A percentile compares a stretch with the other conserved stretches of the same genome.
Evolutionary conservation across 2,113 vertebrate genomes (phyloP).

Genomic region (Lophotis ruficrista): DNA sequence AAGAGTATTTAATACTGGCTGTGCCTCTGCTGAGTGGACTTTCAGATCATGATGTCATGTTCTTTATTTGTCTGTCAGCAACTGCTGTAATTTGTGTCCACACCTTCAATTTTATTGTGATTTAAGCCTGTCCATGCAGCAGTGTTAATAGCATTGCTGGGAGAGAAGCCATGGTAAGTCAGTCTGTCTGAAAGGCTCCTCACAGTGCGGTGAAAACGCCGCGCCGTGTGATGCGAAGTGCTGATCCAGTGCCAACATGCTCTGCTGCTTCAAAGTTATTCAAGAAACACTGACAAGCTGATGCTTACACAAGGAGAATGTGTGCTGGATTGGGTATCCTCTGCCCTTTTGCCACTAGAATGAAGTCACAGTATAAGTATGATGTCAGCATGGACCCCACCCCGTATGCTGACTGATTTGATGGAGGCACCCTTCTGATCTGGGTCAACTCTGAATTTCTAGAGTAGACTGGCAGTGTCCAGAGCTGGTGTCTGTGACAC

Average conservation of each 20-base stretch:
- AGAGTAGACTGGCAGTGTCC: not conserved
- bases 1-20: constrained; percentile 15
- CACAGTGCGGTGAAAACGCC: not conserved
- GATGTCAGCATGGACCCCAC: not conserved
- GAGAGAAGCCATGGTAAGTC: not conserved
- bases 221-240: not conserved
- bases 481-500: not conserved
- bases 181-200: not conserved
- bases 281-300: not conserved
- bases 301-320: not conserved
- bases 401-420: rapidly evolving
- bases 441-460: not conserved
- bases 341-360: not conserved
- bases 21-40: not conserved
- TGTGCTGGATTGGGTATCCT: not conserved
- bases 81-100: not conserved
- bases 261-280: not conserved
- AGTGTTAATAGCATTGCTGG: not conserved
- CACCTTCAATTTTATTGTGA: constrained; percentile 17
- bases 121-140: not conserved
- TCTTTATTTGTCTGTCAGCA: constrained; percentile 26
- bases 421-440: not conserved
- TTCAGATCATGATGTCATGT: constrained; percentile 4
- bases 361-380: not conserved
- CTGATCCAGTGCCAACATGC: not conserved